Evolutionary conservation across 2,797 vertebrate genomes (phyloP), one percentile per base, ranked within the genome.

Genomic region (Distichodus sexfasciatus): DNA sequence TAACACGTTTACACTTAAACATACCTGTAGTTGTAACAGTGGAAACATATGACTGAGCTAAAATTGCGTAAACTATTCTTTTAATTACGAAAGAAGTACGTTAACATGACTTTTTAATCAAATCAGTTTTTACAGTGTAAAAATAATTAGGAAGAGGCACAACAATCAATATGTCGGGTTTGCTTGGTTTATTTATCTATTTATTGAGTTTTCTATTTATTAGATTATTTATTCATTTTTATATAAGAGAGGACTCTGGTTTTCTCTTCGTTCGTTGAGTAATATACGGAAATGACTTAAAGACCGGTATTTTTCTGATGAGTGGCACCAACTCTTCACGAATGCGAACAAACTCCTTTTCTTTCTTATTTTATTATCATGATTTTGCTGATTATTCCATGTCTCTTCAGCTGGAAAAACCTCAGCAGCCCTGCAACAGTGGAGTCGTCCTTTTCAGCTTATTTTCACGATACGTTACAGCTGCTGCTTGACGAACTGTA

Each of bases 171-270:
- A 36, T 60, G 76, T 67, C 50, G 51, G 26, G 83, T 72, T 51
- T 53, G 36, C 57, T 53, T 62, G 46, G 51, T 66, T 41, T 80
- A 75, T 82, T 66, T 74, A 81, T 72, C 14, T 72, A 74, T 74
- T 66, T 67, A 67, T 77, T 47, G 40, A 24, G 28, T 69, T 70
- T 62, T 74, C 35, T 80, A 70, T 69, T 76, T 66, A 79, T 74
- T 59, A 31, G 82, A 84, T 78, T 87, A 86, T 66, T 84, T 83
- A 74, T 73, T 81, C 54, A 76, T 85, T 83, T 81, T 75, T 76
- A 76, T 81, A 80, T 75, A 64, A 74, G 75, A 82, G 66, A 78
- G 72, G 62, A 78, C 71, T 82, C 75, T 82, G 78, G 70, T 87
- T 60, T 66, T 87, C 21, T n/a, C 28, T 63, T 73, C 47, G 54